Evolutionary conservation across 2,113 vertebrate species (phyloP).

Genomic region (Azemiops feae): DNA sequence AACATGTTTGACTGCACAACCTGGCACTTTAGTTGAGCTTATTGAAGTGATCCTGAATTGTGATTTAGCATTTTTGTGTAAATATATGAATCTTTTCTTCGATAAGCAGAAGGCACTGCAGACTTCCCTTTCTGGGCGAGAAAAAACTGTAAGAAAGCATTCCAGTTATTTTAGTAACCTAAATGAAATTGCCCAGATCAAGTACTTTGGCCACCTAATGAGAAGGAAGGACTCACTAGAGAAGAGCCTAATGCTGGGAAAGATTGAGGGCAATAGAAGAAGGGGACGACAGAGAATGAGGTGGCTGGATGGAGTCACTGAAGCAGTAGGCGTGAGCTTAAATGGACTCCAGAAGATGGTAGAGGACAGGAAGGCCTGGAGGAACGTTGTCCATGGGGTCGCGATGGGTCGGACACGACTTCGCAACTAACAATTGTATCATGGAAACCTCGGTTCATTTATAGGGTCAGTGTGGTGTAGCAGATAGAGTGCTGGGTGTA

Average conservation of each 20-base stretch:
- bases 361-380: too few species aligned
- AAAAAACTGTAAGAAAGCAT: background rate
- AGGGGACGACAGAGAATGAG: too few species aligned
- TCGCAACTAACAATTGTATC: too few species aligned
- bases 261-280: too few species aligned
- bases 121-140: background rate
- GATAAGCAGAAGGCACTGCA: background rate
- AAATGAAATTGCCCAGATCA: background rate
- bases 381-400: too few species aligned
- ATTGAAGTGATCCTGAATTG: background rate
- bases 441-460: background rate
- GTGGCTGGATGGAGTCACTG: too few species aligned
- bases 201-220: too few species aligned
- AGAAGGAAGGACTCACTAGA: too few species aligned
- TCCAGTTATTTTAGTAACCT: background rate
- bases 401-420: too few species aligned
- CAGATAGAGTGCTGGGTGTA: background rate
- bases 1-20: background rate
- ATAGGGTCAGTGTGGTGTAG: background rate
- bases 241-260: too few species aligned
- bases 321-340: too few species aligned
- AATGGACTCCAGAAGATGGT: too few species aligned
- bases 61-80: background rate
- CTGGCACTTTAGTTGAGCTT: background rate
- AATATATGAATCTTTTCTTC: background rate